Percentiles rank a stretch among this genome's conserved stretches.
These are phyloP conservation scores for Muschampia plurimacula DNA, from an alignment of 2,888 invertebrate genomes.

Conservation along the genomic window DNA sequence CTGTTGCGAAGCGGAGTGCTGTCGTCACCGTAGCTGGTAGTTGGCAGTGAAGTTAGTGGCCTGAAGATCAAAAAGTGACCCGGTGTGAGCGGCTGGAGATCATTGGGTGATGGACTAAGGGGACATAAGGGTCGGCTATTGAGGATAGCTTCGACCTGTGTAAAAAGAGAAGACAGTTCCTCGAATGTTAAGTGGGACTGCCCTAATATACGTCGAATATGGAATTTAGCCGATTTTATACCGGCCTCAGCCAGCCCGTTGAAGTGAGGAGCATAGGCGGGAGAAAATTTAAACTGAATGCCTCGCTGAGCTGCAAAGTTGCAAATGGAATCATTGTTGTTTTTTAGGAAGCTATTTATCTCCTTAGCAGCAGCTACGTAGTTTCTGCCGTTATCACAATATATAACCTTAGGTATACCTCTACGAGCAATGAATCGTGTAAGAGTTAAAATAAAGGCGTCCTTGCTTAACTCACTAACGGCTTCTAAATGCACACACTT, in stretches of 20 bases:
- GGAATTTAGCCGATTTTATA: constrained; percentile 9
- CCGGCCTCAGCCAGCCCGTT: constrained; percentile 16
- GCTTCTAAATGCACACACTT: constrained; percentile 11
- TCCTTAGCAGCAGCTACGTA: constrained; percentile 8
- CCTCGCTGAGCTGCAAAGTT: background rate
- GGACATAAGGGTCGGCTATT: constrained; percentile 26
- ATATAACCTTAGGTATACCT: constrained; percentile 1
- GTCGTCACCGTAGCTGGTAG: background rate
- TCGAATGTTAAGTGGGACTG: constrained; percentile 16
- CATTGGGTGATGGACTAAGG: constrained; percentile 11
- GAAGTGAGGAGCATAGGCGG: constrained; percentile 23
- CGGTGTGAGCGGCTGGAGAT: constrained; percentile 10
- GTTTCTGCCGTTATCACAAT: constrained; percentile 2
- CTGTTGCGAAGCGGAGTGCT: background rate
- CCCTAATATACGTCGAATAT: constrained; percentile 18
- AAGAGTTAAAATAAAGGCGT: constrained; percentile 7
- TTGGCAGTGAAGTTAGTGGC: constrained; percentile 13
- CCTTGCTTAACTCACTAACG: constrained; percentile 2
- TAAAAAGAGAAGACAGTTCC: constrained; percentile 13
- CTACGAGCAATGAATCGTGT: constrained; percentile 4
- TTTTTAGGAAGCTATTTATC: background rate
- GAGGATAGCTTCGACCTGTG: constrained; percentile 20
- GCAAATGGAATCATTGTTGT: background rate
- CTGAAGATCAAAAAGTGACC: constrained; percentile 13
- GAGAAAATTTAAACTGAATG: constrained; percentile 15